Evolutionary conservation across 2,888 invertebrate species (phyloP), one percentile per base, ranked within the genome.

Genomic region (Spodoptera littoralis): DNA sequence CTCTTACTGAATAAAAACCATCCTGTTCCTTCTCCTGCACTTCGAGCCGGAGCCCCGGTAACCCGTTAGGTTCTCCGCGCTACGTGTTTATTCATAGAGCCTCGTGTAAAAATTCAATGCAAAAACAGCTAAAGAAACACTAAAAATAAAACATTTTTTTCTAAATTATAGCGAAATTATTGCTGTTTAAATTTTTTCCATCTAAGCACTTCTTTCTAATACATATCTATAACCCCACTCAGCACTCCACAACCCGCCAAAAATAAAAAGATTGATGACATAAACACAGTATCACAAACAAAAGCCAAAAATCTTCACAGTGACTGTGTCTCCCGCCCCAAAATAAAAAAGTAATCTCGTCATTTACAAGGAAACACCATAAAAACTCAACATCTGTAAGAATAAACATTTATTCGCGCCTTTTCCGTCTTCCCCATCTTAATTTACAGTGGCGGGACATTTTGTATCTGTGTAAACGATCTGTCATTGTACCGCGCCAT

Each of bases 381-480:
- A 70, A 72, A 68, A 48, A 61, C 50, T 47, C 58, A 63, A 80
- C 77, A 77, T 70, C 60, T 79, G 76, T 72, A 50, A 70, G 53
- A 64, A 65, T 70, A 70, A 79, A 63, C 71, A 76, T 80, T 79
- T 79, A 60, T 79, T 76, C 68, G 58, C 71, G 65, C 79, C 63
- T 79, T 76, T 78, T 70, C 67, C 54, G 50, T 30, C 60, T 51
- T 66, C 67, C 79, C 79, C 72, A 51, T 76, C 81, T 76, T 79
- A 79, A 79, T 79, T 81, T 72, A 81, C 79, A 85, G 88, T 88
- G 89, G 86, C 88, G 76, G 70, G 90, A 91, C 92, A 91, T 92
- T 90, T 88, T 89, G 88, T 89, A 82, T 76, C 79, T 81, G 76
- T 93, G 94, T 92, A 90, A 92, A 88, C 92, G 88, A 93, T 92